Base-by-base conservation (phyloP, 1,140 invertebrate species). In the Sycophaga agraensis region DNA sequence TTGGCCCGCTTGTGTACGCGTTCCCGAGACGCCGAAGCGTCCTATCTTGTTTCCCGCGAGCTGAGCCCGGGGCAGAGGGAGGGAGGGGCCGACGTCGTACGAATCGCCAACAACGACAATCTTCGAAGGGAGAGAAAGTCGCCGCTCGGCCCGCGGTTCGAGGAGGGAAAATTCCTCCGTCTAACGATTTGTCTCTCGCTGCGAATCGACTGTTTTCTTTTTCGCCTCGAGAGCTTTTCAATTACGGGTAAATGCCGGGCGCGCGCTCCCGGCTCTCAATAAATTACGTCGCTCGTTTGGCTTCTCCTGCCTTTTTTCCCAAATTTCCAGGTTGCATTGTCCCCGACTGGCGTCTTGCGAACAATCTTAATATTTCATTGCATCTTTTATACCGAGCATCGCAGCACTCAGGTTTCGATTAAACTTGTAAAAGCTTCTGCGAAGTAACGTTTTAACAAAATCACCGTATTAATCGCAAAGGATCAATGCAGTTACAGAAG, bases 1-100 rank as follows among this genome's bases (percentile, higher is more conserved):
- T 35, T 35, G 11, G 42, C 40, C 43, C 22, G 43, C 11, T 42
- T 43, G 7, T n/a, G n/a, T n/a, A n/a, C n/a, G n/a, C 17, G 17
- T 9, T 35, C 28, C 42, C 12, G 5, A 16, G 17, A 4, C 37
- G 4, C 24, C 28, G 19, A 43, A 57, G 40, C 56, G 42, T 70
- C 63, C 63, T 65, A 67, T 68, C 68, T 49, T 53, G 66, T 69
- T 70, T 71, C 64, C 65, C 58, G 49, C 59, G 39, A n/a, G n/a
- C n/a, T n/a, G n/a, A n/a, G n/a, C n/a, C n/a, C n/a, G n/a, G n/a
- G n/a, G n/a, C n/a, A n/a, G n/a, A n/a, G n/a, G n/a, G n/a, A 63
- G 5, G 28, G 64, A 45, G n/a, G 17, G 45, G 4, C 16, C 57
- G 53, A 58, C 45, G 48, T 61, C 65, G n/a, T n/a, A 53, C 68